Evolutionary conservation across 2,888 invertebrate species (phyloP).

Genomic region (Tineola bisselliella): DNA sequence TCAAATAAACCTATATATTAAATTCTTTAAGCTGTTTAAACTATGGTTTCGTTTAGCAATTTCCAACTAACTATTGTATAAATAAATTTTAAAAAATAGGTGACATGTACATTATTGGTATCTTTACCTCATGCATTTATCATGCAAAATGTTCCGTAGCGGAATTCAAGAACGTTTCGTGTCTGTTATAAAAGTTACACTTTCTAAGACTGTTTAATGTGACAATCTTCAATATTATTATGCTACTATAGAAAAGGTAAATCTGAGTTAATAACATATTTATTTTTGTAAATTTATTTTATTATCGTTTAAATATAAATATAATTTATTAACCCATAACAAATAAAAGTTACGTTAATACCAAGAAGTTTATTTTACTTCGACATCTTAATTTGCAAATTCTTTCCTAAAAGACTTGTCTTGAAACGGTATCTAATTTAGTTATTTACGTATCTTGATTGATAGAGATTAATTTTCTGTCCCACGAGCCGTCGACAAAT

Average conservation of each 20-base stretch:
- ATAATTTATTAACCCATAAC: not conserved
- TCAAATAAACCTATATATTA: too few relatives aligned
- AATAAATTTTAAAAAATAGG: too few relatives aligned
- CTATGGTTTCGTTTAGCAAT: too few relatives aligned
- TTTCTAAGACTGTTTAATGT: constrained; percentile 1
- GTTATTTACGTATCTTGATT: constrained; percentile 48
- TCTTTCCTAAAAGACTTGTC: not conserved
- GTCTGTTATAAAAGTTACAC: constrained; percentile 5
- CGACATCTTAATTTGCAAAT: not conserved
- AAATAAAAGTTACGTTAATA: not conserved
- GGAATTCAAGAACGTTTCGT: not conserved
- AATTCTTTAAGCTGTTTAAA: too few relatives aligned
- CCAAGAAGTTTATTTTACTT: not conserved
- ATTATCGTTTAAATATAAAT: too few relatives aligned
- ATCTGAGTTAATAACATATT: not conserved
- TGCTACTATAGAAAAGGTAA: not conserved
- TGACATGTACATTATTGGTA: not conserved
- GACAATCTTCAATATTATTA: not conserved
- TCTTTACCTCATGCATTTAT: constrained; percentile 1
- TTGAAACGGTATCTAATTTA: constrained; percentile 15
- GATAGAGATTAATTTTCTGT: constrained; percentile 51
- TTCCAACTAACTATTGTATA: too few relatives aligned
- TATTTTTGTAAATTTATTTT: not conserved
- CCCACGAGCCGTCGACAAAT: constrained; percentile 34
- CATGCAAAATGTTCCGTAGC: constrained; percentile 7